Conservation (phyloP, 2,797 vertebrate genomes). For the Erethizon dorsatum region DNA sequence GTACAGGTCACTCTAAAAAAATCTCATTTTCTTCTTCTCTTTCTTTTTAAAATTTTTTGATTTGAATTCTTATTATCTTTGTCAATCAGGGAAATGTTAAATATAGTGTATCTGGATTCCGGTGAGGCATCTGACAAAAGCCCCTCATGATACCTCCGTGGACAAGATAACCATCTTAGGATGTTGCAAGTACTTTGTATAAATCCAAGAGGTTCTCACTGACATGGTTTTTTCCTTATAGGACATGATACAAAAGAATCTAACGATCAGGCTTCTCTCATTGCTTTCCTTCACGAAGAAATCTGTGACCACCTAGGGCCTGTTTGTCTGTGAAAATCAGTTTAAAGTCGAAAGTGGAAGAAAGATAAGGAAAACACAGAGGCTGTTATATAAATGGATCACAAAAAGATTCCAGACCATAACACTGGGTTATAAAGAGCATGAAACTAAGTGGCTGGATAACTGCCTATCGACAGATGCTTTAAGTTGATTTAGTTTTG, state of each 20-base stretch:
- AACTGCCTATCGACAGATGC: slow-evolving; percentile 67
- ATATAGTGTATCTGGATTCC: slow-evolving; percentile 18
- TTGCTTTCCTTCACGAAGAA: slow-evolving; percentile 28
- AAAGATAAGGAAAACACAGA: slow-evolving; percentile 37
- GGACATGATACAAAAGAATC: not conserved
- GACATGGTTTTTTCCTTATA: not conserved
- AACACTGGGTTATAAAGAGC: slow-evolving; percentile 55
- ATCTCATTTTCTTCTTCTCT: not conserved
- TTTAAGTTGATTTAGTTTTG: slow-evolving; percentile 66
- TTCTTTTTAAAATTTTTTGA: not conserved
- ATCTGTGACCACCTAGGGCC: not conserved
- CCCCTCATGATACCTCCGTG: not conserved
- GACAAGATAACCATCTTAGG: not conserved
- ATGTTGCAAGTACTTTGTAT: slow-evolving; percentile 52
- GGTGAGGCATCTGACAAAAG: slow-evolving; percentile 6
- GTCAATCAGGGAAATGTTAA: slow-evolving; percentile 36
- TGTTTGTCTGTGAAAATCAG: slow-evolving; percentile 17
- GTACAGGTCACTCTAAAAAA: not conserved
- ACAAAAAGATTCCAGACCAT: slow-evolving; percentile 58
- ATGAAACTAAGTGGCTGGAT: slow-evolving; percentile 44
- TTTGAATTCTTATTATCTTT: not conserved
- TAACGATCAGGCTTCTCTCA: not conserved
- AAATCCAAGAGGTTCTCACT: slow-evolving; percentile 43
- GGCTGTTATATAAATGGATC: slow-evolving; percentile 51
- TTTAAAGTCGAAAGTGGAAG: slow-evolving; percentile 29